Evolutionary conservation across 2,113 vertebrate genomes (phyloP), one percentile per base, ranked within the genome.

Genomic region (Oreochromis tanganicae): DNA sequence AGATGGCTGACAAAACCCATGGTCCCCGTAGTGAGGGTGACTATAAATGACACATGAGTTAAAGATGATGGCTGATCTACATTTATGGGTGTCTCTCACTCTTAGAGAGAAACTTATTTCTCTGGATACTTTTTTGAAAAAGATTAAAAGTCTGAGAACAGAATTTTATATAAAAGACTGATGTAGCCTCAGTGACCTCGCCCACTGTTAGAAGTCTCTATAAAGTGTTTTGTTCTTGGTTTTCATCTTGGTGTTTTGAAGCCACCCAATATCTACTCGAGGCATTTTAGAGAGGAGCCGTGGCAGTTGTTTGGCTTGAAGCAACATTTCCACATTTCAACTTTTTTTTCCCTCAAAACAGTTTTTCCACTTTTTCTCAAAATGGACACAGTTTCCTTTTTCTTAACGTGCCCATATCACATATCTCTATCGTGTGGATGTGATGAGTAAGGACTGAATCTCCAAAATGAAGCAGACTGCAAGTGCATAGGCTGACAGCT

Each of bases 361-460:
- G 9, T 63, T 11, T 63, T 63, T 63, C 9, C 17, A 63, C 59
- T n/a, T 63, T 36, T 36, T 5, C 61, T 66, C 12, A 24, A 27
- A 24, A 21, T 21, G n/a, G n/a, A 55, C 54, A 50, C 19, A 16
- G 29, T 29, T 57, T 57, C 32, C 6, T 66, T 66, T 66, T 66
- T 66, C 17, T 66, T 66, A 38, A 38, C 12, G 32, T 34, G 0
- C 61, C 0, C 32, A 7, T 0, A 38, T 66, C 61, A 12, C 32
- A n/a, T 2, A 4, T 66, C 32, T 56, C 54, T 66, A 10, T 66
- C 0, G 17, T n/a, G 17, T 36, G 32, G 61, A 68, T 5, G 36
- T 68, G 63, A 41, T 14, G 63, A 21, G n/a, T 21, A 13, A 66
- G 10, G n/a, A n/a, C 63, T 68, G 63, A 41, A 68, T 68, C 63